Evolutionary conservation across 2,797 vertebrate species (phyloP).

Genomic region (Malacoctenus gilli): DNA sequence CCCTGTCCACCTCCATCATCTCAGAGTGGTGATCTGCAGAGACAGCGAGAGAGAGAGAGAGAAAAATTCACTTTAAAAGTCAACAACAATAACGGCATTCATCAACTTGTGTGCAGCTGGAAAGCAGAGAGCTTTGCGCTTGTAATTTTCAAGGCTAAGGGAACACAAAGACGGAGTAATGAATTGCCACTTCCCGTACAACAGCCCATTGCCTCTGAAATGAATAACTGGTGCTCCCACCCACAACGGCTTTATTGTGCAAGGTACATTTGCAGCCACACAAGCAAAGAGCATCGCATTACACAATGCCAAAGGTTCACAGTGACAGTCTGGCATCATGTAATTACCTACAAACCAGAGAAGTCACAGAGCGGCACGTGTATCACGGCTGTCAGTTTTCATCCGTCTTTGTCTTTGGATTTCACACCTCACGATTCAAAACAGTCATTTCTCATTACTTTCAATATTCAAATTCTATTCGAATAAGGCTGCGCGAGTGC

Average conservation of each 20-base stretch:
- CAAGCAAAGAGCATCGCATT: conserved; percentile 7
- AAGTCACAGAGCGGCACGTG: too few relatives aligned
- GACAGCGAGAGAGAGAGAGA: too few relatives aligned
- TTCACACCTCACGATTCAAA: too few relatives aligned
- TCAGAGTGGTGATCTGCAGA: conserved; percentile 92
- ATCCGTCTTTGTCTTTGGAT: too few relatives aligned
- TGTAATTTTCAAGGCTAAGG: neutral
- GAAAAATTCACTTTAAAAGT: neutral
- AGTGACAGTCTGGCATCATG: conserved; percentile 10
- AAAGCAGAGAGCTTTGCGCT: neutral
- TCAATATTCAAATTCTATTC: too few relatives aligned
- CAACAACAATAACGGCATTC: neutral
- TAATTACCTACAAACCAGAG: conserved; percentile 22
- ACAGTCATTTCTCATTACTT: too few relatives aligned
- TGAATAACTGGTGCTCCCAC: neutral
- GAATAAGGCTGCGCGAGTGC: too few relatives aligned
- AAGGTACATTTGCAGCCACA: conserved; percentile 8
- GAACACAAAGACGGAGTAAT: conserved; percentile 7
- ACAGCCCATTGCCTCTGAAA: neutral
- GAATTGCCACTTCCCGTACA: neutral
- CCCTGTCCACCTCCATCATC: conserved; percentile 98
- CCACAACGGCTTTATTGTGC: neutral
- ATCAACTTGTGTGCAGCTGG: neutral
- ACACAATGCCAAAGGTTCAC: neutral
- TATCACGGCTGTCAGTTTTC: too few relatives aligned